These are phyloP conservation scores for Cecropterus lyciades DNA, from an alignment of 1,140 invertebrate species.

Conservation along the genomic window DNA sequence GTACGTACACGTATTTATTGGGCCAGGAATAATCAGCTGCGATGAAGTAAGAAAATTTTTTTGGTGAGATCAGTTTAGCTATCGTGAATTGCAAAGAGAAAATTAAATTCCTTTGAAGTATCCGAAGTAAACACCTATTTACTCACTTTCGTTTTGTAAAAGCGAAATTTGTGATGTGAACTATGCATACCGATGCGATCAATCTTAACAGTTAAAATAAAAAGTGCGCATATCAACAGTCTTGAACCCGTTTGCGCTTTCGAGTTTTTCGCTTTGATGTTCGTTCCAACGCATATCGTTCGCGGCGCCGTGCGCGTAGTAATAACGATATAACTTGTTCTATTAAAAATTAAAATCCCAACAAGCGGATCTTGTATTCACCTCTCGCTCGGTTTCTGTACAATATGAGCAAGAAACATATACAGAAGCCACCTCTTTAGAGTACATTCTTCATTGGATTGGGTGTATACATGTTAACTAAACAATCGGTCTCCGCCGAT, in stretches of 20 bases:
- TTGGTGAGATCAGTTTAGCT: too few species aligned
- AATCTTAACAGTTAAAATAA: constrained; percentile 19
- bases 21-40: too few species aligned
- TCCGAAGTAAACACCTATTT: not conserved
- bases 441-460: too few species aligned
- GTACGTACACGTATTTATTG: too few species aligned
- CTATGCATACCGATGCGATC: constrained; percentile 7
- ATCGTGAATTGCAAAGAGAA: too few species aligned
- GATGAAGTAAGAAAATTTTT: too few species aligned
- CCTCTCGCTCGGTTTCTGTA: too few species aligned
- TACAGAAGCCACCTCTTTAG: too few species aligned
- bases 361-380: too few species aligned
- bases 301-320: not conserved
- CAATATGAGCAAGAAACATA: too few species aligned
- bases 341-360: too few species aligned
- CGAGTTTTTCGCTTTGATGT: constrained; percentile 24
- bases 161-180: constrained; percentile 5
- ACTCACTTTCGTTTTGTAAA: not conserved
- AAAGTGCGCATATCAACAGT: constrained; percentile 22
- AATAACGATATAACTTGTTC: constrained; percentile 9
- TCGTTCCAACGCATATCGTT: constrained; percentile 5
- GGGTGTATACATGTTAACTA: constrained; percentile 1
- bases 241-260: constrained; percentile 4
- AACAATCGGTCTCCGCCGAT: constrained; percentile 24
- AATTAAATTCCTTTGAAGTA: too few species aligned